These are phyloP conservation scores for Atherinosoma microstoma DNA, from an alignment of 2,797 vertebrate species.

Conservation along the genomic window DNA sequence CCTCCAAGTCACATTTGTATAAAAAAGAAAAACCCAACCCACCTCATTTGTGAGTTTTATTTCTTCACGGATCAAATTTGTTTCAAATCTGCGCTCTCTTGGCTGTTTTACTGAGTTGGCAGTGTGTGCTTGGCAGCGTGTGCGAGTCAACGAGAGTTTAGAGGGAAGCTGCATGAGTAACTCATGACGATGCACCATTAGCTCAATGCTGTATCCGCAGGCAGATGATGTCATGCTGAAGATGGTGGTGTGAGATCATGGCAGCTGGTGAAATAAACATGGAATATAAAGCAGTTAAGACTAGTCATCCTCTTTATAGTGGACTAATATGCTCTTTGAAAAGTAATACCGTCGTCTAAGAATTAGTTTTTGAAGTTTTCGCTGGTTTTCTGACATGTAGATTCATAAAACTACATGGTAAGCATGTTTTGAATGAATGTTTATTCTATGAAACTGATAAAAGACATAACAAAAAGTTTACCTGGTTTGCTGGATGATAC, in stretches of 20 bases:
- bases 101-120: neutral
- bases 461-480: too few relatives aligned
- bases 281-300: neutral
- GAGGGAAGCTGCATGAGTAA: slow-evolving; percentile 40
- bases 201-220: slow-evolving; percentile 31
- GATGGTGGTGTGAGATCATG: neutral
- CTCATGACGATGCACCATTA: slow-evolving; percentile 10
- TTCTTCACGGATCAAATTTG: neutral
- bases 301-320: neutral
- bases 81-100: neutral
- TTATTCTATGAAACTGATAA: too few relatives aligned
- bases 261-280: neutral
- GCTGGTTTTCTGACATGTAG: too few relatives aligned
- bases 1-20: neutral
- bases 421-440: too few relatives aligned
- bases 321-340: neutral
- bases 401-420: too few relatives aligned
- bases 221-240: slow-evolving; percentile 39
- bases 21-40: neutral
- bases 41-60: neutral
- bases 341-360: too few relatives aligned
- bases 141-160: slow-evolving; percentile 40
- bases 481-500: too few relatives aligned
- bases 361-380: too few relatives aligned
- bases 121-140: slow-evolving; percentile 1